These are phyloP conservation scores for Caenorhabditis sp. DNA, from an alignment of 2,888 invertebrate genomes.

Conservation along the genomic window DNA sequence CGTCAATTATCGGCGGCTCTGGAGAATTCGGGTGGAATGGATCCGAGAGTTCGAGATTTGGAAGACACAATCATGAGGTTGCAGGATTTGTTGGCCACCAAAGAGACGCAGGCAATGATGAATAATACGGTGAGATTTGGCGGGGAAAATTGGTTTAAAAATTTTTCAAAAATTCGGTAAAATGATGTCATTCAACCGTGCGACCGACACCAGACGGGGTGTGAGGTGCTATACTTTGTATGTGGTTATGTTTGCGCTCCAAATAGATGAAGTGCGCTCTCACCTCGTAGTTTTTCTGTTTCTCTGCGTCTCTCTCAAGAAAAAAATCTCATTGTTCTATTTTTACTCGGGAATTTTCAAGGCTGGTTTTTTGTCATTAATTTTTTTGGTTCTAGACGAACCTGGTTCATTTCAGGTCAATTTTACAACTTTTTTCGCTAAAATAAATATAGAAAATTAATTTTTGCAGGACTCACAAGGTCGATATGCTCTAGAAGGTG, in stretches of 20 bases:
- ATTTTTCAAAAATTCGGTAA: not conserved
- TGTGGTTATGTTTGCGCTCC: no score
- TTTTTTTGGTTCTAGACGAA: no score
- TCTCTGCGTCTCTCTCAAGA: no score
- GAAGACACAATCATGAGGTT: conserved; percentile 51
- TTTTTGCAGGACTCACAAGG: conserved; percentile 49
- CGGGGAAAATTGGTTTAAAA: not conserved
- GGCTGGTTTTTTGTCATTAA: no score
- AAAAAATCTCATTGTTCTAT: no score
- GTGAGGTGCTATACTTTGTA: no score
- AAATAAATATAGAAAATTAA: not conserved
- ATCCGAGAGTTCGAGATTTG: conserved; percentile 42
- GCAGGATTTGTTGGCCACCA: conserved; percentile 42
- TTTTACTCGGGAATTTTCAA: no score
- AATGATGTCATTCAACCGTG: no score
- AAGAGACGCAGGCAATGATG: conserved; percentile 38
- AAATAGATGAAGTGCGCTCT: no score
- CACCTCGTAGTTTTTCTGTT: no score
- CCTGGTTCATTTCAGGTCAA: no score
- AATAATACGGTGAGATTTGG: not conserved
- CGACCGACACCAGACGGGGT: no score
- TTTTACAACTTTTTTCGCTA: not conserved
- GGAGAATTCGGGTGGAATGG: conserved; percentile 27
- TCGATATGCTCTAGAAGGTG: conserved; percentile 59
- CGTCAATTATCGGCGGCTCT: conserved; percentile 42